Percentiles rank a stretch among this genome's conserved stretches.
phyloP scores from a whole-genome alignment of 1,140 invertebrate genomes.

The Trichomalopsis sarcophagae region DNA sequence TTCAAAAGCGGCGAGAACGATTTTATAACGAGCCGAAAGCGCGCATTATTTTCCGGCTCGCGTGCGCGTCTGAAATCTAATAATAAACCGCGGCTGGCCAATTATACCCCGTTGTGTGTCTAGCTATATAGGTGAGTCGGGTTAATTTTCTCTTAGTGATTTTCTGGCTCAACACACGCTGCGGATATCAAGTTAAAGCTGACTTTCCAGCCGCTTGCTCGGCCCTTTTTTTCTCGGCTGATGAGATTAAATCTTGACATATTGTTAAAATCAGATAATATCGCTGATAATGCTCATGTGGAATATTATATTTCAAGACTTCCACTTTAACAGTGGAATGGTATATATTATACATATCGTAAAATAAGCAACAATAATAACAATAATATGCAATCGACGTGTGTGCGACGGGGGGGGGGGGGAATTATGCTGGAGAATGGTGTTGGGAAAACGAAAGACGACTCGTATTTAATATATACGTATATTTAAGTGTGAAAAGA shows the following conservation, averaged over 20 bases:
- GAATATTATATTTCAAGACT: too few species aligned
- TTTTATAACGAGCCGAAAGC: not conserved
- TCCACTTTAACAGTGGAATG: too few species aligned
- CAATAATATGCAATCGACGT: too few species aligned
- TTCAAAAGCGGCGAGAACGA: too few species aligned
- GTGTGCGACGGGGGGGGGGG: not conserved
- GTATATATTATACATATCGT: too few species aligned
- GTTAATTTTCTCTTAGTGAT: conserved; percentile 50
- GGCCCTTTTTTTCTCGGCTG: not conserved
- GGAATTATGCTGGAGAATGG: not conserved
- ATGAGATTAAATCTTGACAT: not conserved
- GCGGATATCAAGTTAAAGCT: not conserved
- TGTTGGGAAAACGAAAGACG: conserved; percentile 36
- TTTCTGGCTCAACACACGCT: conserved; percentile 28
- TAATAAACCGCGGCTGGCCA: conserved; percentile 50
- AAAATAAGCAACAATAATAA: too few species aligned
- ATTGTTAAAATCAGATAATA: not conserved
- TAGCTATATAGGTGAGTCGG: conserved; percentile 29
- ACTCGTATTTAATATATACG: conserved; percentile 21
- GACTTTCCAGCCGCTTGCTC: conserved; percentile 37
- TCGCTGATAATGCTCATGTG: conserved; percentile 3
- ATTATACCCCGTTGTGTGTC: conserved; percentile 50
- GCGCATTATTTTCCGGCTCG: not conserved
- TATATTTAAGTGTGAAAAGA: conserved; percentile 45
- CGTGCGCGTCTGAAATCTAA: conserved; percentile 15